A percentile compares a stretch with the other conserved stretches of the same genome.
phyloP scores from a whole-genome alignment of 2,888 invertebrate species.

The Gisinianus flammeolus region DNA sequence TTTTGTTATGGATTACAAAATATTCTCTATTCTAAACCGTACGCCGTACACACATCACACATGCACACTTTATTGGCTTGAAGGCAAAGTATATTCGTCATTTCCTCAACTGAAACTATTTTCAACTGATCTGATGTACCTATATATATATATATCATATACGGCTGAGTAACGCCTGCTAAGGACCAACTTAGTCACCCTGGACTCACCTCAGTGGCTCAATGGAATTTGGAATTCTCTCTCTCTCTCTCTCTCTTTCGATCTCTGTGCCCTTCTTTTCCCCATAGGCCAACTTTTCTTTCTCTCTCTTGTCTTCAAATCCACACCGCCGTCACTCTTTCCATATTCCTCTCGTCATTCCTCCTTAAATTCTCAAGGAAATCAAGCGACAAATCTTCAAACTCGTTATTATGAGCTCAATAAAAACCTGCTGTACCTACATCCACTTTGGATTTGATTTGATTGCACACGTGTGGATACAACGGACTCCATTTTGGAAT shows the following conservation, averaged over 20 bases:
- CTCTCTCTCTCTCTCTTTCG: background rate
- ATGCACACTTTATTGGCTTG: background rate
- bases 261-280: background rate
- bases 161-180: background rate
- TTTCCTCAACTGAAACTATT: conserved; percentile 21
- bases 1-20: conserved; percentile 16
- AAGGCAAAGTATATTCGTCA: background rate
- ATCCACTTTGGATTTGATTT: no score
- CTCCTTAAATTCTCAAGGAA: no score
- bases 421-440: no score
- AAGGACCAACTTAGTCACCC: background rate
- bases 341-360: no score
- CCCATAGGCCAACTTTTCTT: no score
- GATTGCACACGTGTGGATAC: no score
- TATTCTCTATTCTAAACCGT: background rate
- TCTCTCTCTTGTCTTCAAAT: background rate
- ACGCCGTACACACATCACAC: background rate
- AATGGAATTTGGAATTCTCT: background rate
- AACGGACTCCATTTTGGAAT: no score
- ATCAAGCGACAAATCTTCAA: no score
- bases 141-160: no score
- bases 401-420: no score
- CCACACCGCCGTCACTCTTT: background rate
- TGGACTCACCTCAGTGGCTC: background rate
- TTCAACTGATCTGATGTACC: no score